Evolutionary conservation across 2,888 invertebrate genomes (phyloP), one percentile per base, ranked within the genome.

Genomic region (Scaptomyza polygonia): DNA sequence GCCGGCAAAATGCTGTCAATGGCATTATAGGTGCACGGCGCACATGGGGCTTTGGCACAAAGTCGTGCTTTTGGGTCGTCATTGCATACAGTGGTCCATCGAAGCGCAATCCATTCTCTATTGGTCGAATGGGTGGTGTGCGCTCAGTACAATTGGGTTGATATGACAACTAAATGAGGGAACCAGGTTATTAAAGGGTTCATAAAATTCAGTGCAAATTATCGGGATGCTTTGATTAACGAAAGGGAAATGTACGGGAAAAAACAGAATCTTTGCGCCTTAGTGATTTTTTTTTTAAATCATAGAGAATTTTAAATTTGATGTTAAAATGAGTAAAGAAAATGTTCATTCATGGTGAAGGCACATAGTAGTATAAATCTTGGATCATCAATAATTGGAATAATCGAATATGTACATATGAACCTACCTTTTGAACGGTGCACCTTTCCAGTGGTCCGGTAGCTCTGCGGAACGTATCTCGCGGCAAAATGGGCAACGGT

Each of bases 21-120:
- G 89, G 91, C 51, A 88, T 67, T 12, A 91, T 89, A 2, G 88
- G 89, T 4, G 65, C 55, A 12, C 90, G 88, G 1, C 84, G 87
- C 18, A 79, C 93, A 66, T 92, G 92, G 0, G 94, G 94, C 81
- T 95, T 95, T 0, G 94, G 93, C 30, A 94, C 94, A 85, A 93
- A 96, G 92, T 96, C 95, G 88, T 95, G 95, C 40, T 95, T 95
- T 74, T 95, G 94, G 0, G 95, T 96, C 2, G 96, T 96, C 66
- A 94, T 91, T 71, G 94, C 94, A 91, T 95, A 94, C 93, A 96
- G 94, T n/a, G 95, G 95, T 0, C 93, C 93, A 55, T 93, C 93
- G 0, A 94, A 94, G 82, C 93, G 92, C 82, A 88, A 61, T 4
- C 94, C 92, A 88, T 94, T 94, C 89, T 94, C 94, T 90, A 93